These are phyloP conservation scores for Nasonovia ribisnigri DNA, from an alignment of 2,888 invertebrate species.

Conservation along the genomic window DNA sequence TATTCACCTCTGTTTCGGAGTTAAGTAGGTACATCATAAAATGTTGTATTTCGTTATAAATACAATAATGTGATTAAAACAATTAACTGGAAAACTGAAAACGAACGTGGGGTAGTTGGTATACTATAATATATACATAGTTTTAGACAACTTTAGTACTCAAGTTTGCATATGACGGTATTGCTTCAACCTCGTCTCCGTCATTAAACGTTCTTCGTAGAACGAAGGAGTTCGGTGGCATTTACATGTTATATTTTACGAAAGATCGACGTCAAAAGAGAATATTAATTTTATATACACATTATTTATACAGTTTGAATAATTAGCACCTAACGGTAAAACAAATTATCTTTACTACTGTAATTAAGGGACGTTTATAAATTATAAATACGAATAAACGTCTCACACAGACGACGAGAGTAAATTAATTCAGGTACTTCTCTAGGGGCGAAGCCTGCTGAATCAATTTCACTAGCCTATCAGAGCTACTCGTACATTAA, in stretches of 20 bases:
- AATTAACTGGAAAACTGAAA: not conserved
- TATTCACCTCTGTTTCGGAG: not conserved
- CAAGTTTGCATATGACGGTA: not conserved
- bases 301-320: not conserved
- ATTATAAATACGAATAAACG: not conserved
- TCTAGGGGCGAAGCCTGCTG: too few species aligned
- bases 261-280: not conserved
- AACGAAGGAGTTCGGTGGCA: not conserved
- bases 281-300: not conserved
- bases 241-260: not conserved
- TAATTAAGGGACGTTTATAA: not conserved
- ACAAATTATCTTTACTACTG: not conserved
- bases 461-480: too few species aligned
- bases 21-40: not conserved
- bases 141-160: not conserved
- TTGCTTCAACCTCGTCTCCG: not conserved
- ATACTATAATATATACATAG: not conserved
- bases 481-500: too few species aligned
- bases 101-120: not conserved
- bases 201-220: not conserved
- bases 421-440: not conserved
- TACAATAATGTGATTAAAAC: not conserved
- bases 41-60: not conserved
- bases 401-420: not conserved
- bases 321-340: not conserved